These are phyloP conservation scores for Calonectris borealis DNA, from an alignment of 2,113 vertebrate species.

Conservation along the genomic window DNA sequence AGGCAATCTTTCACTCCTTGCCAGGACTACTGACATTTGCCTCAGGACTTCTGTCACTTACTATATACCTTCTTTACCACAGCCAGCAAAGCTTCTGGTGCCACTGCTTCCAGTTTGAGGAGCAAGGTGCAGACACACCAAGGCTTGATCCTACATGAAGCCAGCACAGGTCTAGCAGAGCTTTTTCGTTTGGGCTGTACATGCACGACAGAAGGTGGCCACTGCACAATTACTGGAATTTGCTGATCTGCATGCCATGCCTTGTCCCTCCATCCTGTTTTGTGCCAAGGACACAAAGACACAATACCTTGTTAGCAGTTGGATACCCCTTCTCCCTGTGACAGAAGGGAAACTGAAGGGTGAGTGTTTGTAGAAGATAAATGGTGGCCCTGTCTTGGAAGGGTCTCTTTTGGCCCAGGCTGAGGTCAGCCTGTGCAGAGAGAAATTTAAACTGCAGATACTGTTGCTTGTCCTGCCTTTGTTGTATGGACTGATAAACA, in stretches of 20 bases:
- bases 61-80: neutral
- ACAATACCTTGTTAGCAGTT: neutral
- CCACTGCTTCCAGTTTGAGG: neutral
- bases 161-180: neutral
- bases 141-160: neutral
- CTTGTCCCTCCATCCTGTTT: neutral
- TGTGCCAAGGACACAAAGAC: neutral
- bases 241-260: neutral
- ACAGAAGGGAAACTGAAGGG: neutral
- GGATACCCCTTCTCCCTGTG: neutral
- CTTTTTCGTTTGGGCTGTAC: neutral
- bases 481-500: neutral
- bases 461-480: neutral
- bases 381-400: neutral
- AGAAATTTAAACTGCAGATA: neutral
- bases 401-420: neutral
- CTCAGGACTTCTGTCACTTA: neutral
- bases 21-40: neutral
- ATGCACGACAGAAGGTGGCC: fast-evolving
- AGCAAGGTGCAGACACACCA: neutral
- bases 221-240: neutral
- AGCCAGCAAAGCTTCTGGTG: neutral
- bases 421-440: neutral
- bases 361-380: neutral
- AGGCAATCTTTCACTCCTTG: neutral